Evolutionary conservation across 2,797 vertebrate genomes (phyloP).

Genomic region (Chaetodon trifasciatus): DNA sequence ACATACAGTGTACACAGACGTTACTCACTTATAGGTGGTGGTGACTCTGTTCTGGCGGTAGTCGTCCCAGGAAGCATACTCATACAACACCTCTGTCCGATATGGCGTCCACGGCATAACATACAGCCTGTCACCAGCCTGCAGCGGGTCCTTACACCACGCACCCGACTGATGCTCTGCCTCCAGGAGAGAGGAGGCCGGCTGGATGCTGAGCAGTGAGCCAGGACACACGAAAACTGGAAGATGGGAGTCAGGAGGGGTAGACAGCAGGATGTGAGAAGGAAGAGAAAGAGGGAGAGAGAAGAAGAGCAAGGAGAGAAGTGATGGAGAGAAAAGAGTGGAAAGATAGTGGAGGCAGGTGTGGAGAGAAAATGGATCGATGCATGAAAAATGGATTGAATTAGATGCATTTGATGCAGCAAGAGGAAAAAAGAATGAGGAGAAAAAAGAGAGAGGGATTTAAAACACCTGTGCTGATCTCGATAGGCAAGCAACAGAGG

Average conservation of each 20-base stretch:
- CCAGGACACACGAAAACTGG: slow-evolving; percentile 96
- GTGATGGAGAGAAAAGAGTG: slow-evolving; percentile 38
- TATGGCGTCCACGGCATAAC: slow-evolving; percentile 97
- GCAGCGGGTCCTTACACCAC: slow-evolving; percentile 96
- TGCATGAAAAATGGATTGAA: slow-evolving; percentile 73
- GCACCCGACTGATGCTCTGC: slow-evolving; percentile 94
- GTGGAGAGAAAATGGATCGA: slow-evolving; percentile 63
- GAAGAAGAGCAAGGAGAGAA: slow-evolving; percentile 25
- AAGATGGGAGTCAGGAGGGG: slow-evolving; percentile 55
- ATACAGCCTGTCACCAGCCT: slow-evolving; percentile 94
- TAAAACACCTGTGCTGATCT: slow-evolving; percentile 76
- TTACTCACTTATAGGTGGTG: slow-evolving; percentile 91
- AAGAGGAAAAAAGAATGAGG: slow-evolving; percentile 76
- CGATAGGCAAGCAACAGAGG: slow-evolving; percentile 69
- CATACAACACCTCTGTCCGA: slow-evolving; percentile 93
- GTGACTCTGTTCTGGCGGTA: slow-evolving; percentile 90
- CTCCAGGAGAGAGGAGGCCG: slow-evolving; percentile 90
- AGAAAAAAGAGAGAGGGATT: slow-evolving; percentile 78
- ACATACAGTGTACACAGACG: background rate
- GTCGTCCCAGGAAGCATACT: slow-evolving; percentile 95
- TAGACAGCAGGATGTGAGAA: slow-evolving; percentile 55
- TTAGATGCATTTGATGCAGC: slow-evolving; percentile 74
- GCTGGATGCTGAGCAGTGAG: slow-evolving; percentile 90
- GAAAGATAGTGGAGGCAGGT: slow-evolving; percentile 54
- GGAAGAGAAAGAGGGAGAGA: slow-evolving; percentile 27